These are phyloP conservation scores for Epizoanthus illoricatus DNA, from an alignment of 92 coral and sea anemone species.

Conservation along the genomic window DNA sequence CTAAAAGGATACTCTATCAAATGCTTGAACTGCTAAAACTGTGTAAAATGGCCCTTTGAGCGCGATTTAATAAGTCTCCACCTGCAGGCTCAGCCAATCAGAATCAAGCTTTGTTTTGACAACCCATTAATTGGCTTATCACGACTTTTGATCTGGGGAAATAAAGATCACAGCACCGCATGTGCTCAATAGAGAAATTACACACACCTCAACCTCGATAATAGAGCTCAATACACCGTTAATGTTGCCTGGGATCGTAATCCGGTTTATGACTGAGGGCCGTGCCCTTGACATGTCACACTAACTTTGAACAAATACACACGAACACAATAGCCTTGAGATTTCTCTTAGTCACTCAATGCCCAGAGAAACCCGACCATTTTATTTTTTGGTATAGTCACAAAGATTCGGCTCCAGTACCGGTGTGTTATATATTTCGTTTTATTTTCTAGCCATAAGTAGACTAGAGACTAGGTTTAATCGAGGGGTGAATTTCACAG, in stretches of 20 bases:
- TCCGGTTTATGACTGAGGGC: background rate
- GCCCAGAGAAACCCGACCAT: no score
- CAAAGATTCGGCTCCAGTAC: no score
- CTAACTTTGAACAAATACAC: background rate
- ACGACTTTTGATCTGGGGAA: constrained; percentile 83
- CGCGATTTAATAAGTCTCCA: constrained; percentile 91
- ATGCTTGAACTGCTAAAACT: constrained; percentile 36
- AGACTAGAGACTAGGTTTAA: no score
- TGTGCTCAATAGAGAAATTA: constrained; percentile 57
- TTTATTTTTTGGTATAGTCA: background rate
- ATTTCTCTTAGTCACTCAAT: no score
- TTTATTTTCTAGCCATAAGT: background rate
- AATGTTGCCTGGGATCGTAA: background rate
- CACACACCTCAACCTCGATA: constrained; percentile 48
- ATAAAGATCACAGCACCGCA: constrained; percentile 77
- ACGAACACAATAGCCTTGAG: background rate
- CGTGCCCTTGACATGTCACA: background rate
- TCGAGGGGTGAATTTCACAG: background rate
- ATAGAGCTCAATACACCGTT: constrained; percentile 47
- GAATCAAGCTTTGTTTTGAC: constrained; percentile 83
- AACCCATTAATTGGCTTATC: constrained; percentile 96
- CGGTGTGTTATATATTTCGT: background rate
- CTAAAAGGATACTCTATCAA: constrained; percentile 27
- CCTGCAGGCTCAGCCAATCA: constrained; percentile 91
- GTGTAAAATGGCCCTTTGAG: constrained; percentile 78